These are phyloP conservation scores for Rhagophthalmus giganteus DNA, from an alignment of 2,888 invertebrate species.

Conservation along the genomic window DNA sequence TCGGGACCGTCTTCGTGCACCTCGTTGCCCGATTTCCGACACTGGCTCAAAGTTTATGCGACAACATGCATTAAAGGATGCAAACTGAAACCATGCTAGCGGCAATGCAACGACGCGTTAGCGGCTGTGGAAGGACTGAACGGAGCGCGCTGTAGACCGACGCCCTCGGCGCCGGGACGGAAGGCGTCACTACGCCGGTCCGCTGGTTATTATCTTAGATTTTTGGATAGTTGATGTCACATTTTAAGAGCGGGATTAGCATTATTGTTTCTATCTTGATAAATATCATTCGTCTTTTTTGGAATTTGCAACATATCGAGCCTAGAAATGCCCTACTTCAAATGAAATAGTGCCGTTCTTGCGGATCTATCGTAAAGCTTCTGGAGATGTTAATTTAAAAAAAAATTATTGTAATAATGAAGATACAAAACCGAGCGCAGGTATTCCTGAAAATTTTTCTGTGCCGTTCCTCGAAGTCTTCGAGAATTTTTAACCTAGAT, in stretches of 20 bases:
- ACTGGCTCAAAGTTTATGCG: slow-evolving; percentile 1
- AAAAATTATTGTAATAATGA: too few species aligned
- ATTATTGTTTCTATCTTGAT: slow-evolving; percentile 27
- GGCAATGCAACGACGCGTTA: slow-evolving; percentile 30
- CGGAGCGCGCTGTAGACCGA: slow-evolving; percentile 44
- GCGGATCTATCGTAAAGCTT: too few species aligned
- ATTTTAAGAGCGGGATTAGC: slow-evolving; percentile 31
- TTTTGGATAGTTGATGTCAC: slow-evolving; percentile 36
- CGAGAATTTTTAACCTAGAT: too few species aligned
- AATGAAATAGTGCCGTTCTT: too few species aligned
- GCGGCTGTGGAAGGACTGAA: slow-evolving; percentile 34
- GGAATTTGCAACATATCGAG: too few species aligned
- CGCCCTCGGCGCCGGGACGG: slow-evolving; percentile 53
- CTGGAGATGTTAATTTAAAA: too few species aligned
- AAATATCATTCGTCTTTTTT: slow-evolving; percentile 20
- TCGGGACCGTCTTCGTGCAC: too few species aligned
- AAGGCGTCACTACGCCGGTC: slow-evolving; percentile 55
- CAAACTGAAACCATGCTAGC: slow-evolving; percentile 18
- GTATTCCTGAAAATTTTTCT: too few species aligned
- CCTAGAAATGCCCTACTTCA: too few species aligned
- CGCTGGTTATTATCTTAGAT: slow-evolving; percentile 51
- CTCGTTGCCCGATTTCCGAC: too few species aligned
- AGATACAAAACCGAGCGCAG: too few species aligned
- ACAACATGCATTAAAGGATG: slow-evolving; percentile 5
- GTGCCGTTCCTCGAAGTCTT: too few species aligned